Percentiles rank a stretch among this genome's conserved stretches.
phyloP scores from a whole-genome alignment of 2,797 vertebrate genomes.

The Phalloptychus januarius region DNA sequence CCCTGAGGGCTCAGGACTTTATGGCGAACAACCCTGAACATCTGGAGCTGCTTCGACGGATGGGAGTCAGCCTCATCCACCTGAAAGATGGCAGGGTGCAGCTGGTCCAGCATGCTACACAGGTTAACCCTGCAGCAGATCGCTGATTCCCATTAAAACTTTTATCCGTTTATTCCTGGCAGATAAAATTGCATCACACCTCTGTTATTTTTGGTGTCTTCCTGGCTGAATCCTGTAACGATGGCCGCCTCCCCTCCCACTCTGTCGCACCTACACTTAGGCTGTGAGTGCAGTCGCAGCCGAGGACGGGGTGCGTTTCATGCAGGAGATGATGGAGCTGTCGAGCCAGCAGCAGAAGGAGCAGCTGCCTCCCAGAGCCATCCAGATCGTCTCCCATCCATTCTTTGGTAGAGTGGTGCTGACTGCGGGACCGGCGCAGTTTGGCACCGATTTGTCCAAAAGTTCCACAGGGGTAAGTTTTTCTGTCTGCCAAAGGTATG shows the following conservation, averaged over 20 bases:
- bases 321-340: slow-evolving; percentile 99
- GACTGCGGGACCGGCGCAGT: slow-evolving; percentile 96
- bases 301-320: slow-evolving; percentile 96
- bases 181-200: neutral
- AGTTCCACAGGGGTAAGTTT: slow-evolving; percentile 89
- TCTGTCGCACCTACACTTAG: slow-evolving; percentile 66
- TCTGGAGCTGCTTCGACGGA: slow-evolving; percentile 94
- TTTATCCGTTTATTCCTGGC: neutral
- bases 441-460: slow-evolving; percentile 94
- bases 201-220: neutral
- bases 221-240: neutral
- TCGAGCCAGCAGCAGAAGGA: slow-evolving; percentile 99
- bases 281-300: slow-evolving; percentile 95
- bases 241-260: slow-evolving; percentile 11
- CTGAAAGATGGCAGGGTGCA: slow-evolving; percentile 97
- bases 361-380: slow-evolving; percentile 95
- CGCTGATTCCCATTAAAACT: neutral
- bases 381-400: slow-evolving; percentile 95
- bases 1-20: slow-evolving; percentile 95
- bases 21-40: slow-evolving; percentile 99
- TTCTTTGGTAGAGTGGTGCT: slow-evolving; percentile 97
- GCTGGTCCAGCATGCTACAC: slow-evolving; percentile 96
- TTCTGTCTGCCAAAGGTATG: slow-evolving; percentile 14
- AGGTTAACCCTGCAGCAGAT: slow-evolving; percentile 75
- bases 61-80: slow-evolving; percentile 98